phyloP scores from a whole-genome alignment of 2,888 invertebrate species.

The Anthophora plumipes region DNA sequence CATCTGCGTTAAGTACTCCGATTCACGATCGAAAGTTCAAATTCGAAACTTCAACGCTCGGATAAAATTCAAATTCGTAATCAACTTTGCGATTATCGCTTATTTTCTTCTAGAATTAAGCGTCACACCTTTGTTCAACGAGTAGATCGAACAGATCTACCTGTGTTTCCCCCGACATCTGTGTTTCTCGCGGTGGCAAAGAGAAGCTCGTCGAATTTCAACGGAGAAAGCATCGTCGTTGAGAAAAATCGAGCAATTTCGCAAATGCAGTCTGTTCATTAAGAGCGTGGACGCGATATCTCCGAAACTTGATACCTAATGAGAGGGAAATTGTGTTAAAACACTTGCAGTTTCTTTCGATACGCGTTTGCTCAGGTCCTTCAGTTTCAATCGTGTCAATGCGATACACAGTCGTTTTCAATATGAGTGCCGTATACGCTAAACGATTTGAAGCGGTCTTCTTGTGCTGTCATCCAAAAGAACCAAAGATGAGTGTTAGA shows the following conservation, averaged over 20 bases:
- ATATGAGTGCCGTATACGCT: too few relatives aligned
- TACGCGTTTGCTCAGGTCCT: not conserved
- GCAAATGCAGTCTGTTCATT: not conserved
- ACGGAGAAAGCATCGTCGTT: not conserved
- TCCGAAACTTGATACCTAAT: not conserved
- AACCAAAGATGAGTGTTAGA: conserved; percentile 28
- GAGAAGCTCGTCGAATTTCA: too few relatives aligned
- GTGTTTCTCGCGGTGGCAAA: too few relatives aligned
- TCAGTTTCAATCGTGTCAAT: not conserved
- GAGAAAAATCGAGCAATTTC: not conserved
- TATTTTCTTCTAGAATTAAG: too few relatives aligned
- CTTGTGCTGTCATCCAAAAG: too few relatives aligned
- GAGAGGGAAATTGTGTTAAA: not conserved
- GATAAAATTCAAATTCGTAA: not conserved
- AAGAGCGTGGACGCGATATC: not conserved
- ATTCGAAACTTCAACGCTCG: too few relatives aligned
- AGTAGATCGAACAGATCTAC: too few relatives aligned
- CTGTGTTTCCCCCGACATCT: too few relatives aligned
- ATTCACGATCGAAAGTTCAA: too few relatives aligned
- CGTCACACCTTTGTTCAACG: too few relatives aligned
- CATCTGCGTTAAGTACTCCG: too few relatives aligned
- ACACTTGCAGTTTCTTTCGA: not conserved
- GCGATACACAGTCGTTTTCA: not conserved
- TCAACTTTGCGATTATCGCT: not conserved
- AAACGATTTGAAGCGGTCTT: too few relatives aligned